Base-by-base conservation (phyloP, 2,888 invertebrate species). In the Ferdinandea cuprea region DNA sequence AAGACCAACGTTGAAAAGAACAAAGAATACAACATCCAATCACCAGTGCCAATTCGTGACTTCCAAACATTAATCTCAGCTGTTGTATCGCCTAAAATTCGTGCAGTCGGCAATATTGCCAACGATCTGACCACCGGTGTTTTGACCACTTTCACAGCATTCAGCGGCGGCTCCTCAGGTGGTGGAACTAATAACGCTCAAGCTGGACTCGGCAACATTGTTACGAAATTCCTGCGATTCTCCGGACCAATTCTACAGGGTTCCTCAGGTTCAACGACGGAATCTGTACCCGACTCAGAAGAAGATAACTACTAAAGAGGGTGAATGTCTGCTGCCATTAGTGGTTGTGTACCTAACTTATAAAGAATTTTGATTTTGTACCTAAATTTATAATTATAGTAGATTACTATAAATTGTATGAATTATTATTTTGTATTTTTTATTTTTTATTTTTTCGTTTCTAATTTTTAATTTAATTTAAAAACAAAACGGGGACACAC, bases 1-100 rank as follows among this genome's bases (percentile, higher is more conserved):
- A 92, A 92, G 61, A 91, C 94, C 86, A 96, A 96, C 91, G 93
- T 95, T 86, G 94, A 93, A 87, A 94, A 96, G 90, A 96, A 96
- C 90, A 93, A 93, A 85, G 94, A 94, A 87, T 95, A 94, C 88
- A 94, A 94, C 54, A 96, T 96, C 87, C 94, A 94, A 87, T 87
- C 93, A 9, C 95, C 94, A n/a, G 91, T 92, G 56, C 92, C 92
- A 65, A 93, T 93, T 1, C 93, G 94, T 15, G 92, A 92, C 44
- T 91, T 96, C 76, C 93, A 93, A 83, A 93, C 94, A 19, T 91
- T 95, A 66, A 92, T 96, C 86, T 93, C 94, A 0, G 94, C 94
- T 84, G 94, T 95, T 46, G 93, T 96, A 73, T 94, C 94, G 54
- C 94, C 94, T 17, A 94, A 95, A 87, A 92, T 96, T 61, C 94